Evolutionary conservation across 2,113 vertebrate genomes (phyloP).

Genomic region (Scomber japonicus): DNA sequence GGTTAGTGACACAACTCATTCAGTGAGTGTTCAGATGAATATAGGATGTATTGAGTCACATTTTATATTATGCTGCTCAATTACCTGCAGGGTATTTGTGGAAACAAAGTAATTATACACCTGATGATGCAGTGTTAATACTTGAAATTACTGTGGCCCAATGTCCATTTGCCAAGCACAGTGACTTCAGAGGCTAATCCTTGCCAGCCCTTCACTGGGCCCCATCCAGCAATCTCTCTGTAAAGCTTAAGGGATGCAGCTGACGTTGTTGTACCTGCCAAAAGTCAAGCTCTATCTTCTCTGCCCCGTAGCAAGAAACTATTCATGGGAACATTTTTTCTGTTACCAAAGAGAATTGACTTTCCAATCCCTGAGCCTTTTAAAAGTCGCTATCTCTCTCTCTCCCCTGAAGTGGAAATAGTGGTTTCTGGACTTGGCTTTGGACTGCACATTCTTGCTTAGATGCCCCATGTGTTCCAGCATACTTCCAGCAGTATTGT

Average conservation of each 20-base stretch:
- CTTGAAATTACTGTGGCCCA: constrained; percentile 17
- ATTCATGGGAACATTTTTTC: constrained; percentile 26
- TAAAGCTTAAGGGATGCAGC: constrained; percentile 34
- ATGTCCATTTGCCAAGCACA: constrained; percentile 12
- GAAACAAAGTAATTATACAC: constrained; percentile 23
- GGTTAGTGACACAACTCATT: background rate
- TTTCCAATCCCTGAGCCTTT: constrained; percentile 8
- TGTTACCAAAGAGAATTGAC: constrained; percentile 27
- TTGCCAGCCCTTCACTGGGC: constrained; percentile 10
- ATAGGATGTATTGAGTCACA: background rate
- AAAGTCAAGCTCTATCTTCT: background rate
- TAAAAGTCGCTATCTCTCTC: background rate
- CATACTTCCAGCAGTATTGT: constrained; percentile 36
- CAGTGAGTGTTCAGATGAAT: background rate
- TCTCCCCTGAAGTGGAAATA: constrained; percentile 16
- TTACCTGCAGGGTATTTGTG: constrained; percentile 9
- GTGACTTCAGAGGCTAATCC: constrained; percentile 31
- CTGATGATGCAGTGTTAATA: constrained; percentile 18
- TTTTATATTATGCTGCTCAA: background rate
- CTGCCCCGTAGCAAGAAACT: constrained; percentile 13
- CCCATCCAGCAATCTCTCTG: constrained; percentile 6
- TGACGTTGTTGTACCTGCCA: constrained; percentile 17
- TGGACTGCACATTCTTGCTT: constrained; percentile 30
- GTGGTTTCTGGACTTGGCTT: constrained; percentile 24
- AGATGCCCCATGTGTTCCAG: constrained; percentile 50